Conservation (phyloP, 2,888 invertebrate species). For the Trypoxylon attenuatum region DNA sequence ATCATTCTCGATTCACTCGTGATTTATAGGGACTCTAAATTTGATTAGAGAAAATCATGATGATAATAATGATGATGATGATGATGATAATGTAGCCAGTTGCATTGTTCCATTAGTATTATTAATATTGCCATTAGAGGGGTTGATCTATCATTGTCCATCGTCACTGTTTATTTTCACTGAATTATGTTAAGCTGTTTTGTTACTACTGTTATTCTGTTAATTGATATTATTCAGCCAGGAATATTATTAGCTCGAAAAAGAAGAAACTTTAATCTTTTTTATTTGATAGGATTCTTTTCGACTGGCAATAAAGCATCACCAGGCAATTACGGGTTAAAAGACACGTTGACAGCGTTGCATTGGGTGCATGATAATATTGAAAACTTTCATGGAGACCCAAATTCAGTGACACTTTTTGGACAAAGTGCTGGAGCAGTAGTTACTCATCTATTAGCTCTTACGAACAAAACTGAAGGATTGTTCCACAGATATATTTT, state of each 20-base stretch:
- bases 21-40: not conserved
- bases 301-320: constrained; percentile 60
- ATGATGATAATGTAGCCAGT: no score
- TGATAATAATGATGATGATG: no score
- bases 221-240: no score
- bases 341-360: constrained; percentile 63
- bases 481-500: constrained; percentile 65
- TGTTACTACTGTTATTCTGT: no score
- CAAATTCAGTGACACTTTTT: constrained; percentile 59
- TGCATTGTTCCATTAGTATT: no score
- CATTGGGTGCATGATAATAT: constrained; percentile 67
- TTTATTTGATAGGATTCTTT: constrained; percentile 60
- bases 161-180: no score
- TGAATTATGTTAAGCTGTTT: no score
- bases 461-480: constrained; percentile 62
- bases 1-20: not conserved
- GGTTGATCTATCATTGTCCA: no score
- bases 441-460: constrained; percentile 54
- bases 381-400: constrained; percentile 61
- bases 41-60: no score
- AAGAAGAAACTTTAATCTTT: no score
- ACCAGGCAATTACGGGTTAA: constrained; percentile 68
- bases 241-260: no score
- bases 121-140: no score
- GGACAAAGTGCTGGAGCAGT: constrained; percentile 63